Conservation (phyloP, 2,797 vertebrate genomes). For the Betta splendens region DNA sequence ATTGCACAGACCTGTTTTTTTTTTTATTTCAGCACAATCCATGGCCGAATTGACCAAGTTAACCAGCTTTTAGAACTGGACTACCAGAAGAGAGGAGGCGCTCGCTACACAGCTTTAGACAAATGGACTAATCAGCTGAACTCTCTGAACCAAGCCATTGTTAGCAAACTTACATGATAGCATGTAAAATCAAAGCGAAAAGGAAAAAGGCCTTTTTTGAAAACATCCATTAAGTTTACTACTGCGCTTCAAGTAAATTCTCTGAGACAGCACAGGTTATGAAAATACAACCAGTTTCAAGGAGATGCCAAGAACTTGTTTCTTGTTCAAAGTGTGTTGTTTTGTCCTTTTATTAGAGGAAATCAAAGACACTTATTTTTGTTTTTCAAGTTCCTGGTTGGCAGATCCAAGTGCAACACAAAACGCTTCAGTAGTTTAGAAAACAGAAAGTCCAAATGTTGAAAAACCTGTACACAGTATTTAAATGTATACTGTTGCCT, state of each 20-base stretch:
- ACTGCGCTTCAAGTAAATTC: slow-evolving; percentile 69
- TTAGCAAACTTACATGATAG: slow-evolving; percentile 97
- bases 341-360: slow-evolving; percentile 60
- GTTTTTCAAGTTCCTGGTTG: slow-evolving; percentile 70
- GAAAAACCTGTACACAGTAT: slow-evolving; percentile 72
- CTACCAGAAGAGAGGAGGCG: slow-evolving; percentile 98
- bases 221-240: slow-evolving; percentile 74
- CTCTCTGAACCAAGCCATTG: slow-evolving; percentile 98
- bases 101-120: slow-evolving; percentile 98
- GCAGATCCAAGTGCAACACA: slow-evolving; percentile 69
- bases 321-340: slow-evolving; percentile 62
- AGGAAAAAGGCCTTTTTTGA: slow-evolving; percentile 73
- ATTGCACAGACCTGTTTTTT: not conserved
- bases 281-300: slow-evolving; percentile 74
- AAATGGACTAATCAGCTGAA: slow-evolving; percentile 99
- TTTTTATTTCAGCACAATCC: slow-evolving; percentile 89
- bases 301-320: slow-evolving; percentile 60
- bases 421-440: slow-evolving; percentile 61
- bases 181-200: slow-evolving; percentile 79
- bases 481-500: slow-evolving; percentile 78
- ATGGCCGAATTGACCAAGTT: slow-evolving; percentile 98
- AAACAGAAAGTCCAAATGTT: slow-evolving; percentile 59
- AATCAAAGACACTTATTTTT: slow-evolving; percentile 66
- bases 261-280: slow-evolving; percentile 82
- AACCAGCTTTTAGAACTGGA: slow-evolving; percentile 99